phyloP scores from a whole-genome alignment of 2,888 invertebrate species.

The Blera fallax region DNA sequence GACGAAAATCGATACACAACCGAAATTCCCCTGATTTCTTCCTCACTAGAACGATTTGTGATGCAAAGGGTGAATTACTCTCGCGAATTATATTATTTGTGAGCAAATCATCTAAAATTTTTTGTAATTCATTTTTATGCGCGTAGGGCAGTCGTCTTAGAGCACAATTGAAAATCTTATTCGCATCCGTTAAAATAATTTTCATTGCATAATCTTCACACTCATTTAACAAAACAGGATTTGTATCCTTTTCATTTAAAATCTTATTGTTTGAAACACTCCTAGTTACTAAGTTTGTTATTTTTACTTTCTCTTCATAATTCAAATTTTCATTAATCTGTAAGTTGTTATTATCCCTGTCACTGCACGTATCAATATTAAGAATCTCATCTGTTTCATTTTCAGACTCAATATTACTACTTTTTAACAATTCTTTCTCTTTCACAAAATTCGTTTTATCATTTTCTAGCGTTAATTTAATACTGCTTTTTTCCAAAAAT shows the following conservation, averaged over 20 bases:
- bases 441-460: not conserved
- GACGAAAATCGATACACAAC: constrained; percentile 14
- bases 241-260: too few relatives aligned
- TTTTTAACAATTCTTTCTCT: not conserved
- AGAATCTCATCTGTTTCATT: constrained; percentile 3
- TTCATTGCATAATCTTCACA: constrained; percentile 16
- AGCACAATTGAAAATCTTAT: constrained; percentile 34
- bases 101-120: constrained; percentile 23
- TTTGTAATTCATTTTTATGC: constrained; percentile 20
- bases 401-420: not conserved
- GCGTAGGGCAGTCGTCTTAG: constrained; percentile 24
- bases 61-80: constrained; percentile 11
- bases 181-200: constrained; percentile 11
- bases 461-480: constrained; percentile 4
- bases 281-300: constrained; percentile 9
- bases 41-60: not conserved
- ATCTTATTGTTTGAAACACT: not conserved
- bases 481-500: constrained; percentile 38
- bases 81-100: constrained; percentile 9
- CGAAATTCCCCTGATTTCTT: constrained; percentile 35
- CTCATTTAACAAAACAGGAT: not conserved
- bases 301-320: not conserved
- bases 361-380: constrained; percentile 26
- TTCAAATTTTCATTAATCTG: constrained; percentile 30
- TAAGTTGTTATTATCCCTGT: not conserved